Conservation (phyloP, 2,113 vertebrate species). For the Stegostoma tigrinum region DNA sequence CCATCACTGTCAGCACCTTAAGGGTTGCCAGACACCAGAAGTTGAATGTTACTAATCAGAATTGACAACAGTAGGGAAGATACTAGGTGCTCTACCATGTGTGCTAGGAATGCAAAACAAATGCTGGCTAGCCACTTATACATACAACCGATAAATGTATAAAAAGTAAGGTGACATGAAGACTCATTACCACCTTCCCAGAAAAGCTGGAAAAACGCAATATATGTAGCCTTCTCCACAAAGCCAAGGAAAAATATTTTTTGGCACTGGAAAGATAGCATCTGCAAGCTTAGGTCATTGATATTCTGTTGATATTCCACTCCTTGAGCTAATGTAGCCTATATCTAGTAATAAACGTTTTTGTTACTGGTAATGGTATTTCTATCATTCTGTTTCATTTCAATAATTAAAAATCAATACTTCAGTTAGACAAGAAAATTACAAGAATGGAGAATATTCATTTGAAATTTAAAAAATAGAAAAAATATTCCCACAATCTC, state of each 20-base stretch:
- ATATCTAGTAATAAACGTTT: not conserved
- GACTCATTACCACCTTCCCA: not conserved
- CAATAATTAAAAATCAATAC: not conserved
- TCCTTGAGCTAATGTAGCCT: not conserved
- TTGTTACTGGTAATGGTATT: not conserved
- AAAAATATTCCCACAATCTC: not conserved
- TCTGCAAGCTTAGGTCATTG: not conserved
- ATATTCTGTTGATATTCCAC: not conserved
- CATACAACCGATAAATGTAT: too few species aligned
- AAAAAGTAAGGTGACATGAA: not conserved
- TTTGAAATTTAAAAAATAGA: not conserved
- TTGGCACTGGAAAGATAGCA: not conserved
- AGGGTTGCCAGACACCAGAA: not conserved
- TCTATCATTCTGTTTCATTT: not conserved
- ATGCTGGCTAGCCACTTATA: too few species aligned
- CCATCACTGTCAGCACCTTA: not conserved
- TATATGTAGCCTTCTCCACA: not conserved
- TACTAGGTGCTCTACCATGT: not conserved
- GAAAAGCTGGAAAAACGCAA: not conserved
- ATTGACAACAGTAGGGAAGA: not conserved
- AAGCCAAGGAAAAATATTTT: not conserved
- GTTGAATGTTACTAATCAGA: not conserved
- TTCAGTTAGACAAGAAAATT: not conserved
- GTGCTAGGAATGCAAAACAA: not conserved
- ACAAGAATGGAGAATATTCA: not conserved